These are phyloP conservation scores for Aplochiton taeniatus DNA, from an alignment of 2,797 vertebrate genomes.

Conservation along the genomic window DNA sequence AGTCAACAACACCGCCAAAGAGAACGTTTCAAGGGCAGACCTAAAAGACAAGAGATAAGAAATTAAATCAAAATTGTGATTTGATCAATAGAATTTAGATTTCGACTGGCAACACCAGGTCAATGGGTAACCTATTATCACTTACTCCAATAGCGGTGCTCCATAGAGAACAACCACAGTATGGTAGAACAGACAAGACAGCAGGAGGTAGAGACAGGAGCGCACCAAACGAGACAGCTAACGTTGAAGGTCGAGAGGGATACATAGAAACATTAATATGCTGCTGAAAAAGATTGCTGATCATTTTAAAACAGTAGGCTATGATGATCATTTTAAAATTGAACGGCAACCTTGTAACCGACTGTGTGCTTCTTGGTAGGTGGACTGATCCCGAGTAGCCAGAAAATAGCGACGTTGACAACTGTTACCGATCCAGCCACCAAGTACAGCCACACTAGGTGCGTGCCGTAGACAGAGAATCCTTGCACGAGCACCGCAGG, in stretches of 20 bases:
- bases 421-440: conserved; percentile 78
- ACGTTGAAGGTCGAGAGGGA: conserved; percentile 37
- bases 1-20: conserved; percentile 87
- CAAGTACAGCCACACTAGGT: conserved; percentile 86
- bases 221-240: conserved; percentile 87
- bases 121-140: conserved; percentile 36
- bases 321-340: not conserved
- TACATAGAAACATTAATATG: too few relatives aligned
- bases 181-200: conserved; percentile 90
- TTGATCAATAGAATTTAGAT: not conserved
- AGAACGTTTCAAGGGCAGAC: conserved; percentile 89
- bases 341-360: conserved; percentile 80
- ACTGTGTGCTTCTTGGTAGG: conserved; percentile 84
- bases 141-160: conserved; percentile 94
- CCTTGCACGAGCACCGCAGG: conserved; percentile 78
- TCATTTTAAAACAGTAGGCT: too few relatives aligned
- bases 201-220: conserved; percentile 89
- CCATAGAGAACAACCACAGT: conserved; percentile 93
- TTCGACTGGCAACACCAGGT: not conserved
- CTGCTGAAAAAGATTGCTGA: too few relatives aligned
- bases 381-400: conserved; percentile 80
- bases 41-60: conserved; percentile 59
- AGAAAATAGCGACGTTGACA: conserved; percentile 80
- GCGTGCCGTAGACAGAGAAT: conserved; percentile 86
- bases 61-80: not conserved